Evolutionary conservation across 2,113 vertebrate species (phyloP).

Genomic region (Calyptomena viridis): DNA sequence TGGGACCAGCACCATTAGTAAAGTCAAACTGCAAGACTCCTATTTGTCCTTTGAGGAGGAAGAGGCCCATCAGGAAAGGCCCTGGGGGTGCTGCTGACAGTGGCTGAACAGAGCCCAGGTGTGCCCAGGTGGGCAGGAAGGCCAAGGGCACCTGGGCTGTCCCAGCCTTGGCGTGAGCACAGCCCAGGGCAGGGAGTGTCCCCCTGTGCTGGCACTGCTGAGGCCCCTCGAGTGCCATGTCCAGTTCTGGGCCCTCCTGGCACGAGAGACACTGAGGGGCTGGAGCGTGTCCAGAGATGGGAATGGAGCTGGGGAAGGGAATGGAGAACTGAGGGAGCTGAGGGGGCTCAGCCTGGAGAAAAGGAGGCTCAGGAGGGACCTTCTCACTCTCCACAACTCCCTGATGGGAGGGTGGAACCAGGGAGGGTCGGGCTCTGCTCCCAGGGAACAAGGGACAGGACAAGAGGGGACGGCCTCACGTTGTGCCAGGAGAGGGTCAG

Average conservation of each 20-base stretch:
- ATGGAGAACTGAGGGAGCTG: not conserved
- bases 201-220: not conserved
- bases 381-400: not conserved
- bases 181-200: not conserved
- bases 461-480: rapidly evolving
- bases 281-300: not conserved
- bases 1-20: not conserved
- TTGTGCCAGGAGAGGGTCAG: not conserved
- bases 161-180: not conserved
- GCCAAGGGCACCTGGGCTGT: not conserved
- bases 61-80: not conserved
- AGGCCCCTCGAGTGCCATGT: not conserved
- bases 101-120: not conserved
- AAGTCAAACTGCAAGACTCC: rapidly evolving
- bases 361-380: not conserved
- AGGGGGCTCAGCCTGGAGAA: not conserved
- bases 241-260: not conserved
- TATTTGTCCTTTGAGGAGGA: not conserved
- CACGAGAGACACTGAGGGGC: not conserved
- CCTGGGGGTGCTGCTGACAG: not conserved
- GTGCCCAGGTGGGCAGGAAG: not conserved
- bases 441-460: not conserved
- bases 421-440: no score
- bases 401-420: no score
- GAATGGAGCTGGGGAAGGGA: not conserved